Evolutionary conservation across 1,140 invertebrate genomes (phyloP).

Genomic region (Drosophila virilis): DNA sequence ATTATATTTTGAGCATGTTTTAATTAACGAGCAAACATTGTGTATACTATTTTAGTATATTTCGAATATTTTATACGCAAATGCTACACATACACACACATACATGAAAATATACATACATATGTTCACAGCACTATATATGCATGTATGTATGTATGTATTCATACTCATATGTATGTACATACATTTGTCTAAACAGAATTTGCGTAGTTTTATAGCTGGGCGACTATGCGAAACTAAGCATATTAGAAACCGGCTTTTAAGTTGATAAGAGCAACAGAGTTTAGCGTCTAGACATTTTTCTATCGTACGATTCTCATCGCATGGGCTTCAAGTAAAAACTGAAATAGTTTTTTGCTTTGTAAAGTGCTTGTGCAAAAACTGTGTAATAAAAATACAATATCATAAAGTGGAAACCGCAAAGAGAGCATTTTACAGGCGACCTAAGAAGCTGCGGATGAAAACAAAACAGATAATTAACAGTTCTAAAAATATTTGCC

Average conservation of each 20-base stretch:
- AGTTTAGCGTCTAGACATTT: slow-evolving; percentile 21
- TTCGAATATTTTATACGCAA: background rate
- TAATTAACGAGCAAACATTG: background rate
- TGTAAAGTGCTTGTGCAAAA: background rate
- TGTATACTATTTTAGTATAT: background rate
- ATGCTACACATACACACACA: too few species aligned
- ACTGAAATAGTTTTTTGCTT: background rate
- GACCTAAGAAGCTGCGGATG: slow-evolving; percentile 54
- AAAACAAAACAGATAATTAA: slow-evolving; percentile 75
- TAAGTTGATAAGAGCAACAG: slow-evolving; percentile 21
- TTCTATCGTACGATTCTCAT: slow-evolving; percentile 19
- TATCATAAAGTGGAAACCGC: slow-evolving; percentile 1
- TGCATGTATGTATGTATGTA: too few species aligned
- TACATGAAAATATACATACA: too few species aligned
- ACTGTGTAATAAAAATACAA: background rate
- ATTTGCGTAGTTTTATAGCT: slow-evolving; percentile 21
- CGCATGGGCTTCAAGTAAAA: background rate
- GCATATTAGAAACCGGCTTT: slow-evolving; percentile 36
- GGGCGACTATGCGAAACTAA: slow-evolving; percentile 8
- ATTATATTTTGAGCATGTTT: background rate
- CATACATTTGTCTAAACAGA: background rate
- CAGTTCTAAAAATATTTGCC: slow-evolving; percentile 72
- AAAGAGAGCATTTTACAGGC: background rate
- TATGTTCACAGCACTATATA: too few species aligned
- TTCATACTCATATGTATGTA: background rate